Evolutionary conservation across 2,888 invertebrate genomes (phyloP), one percentile per base, ranked within the genome.

Genomic region (Caenorhabditis uteleia): DNA sequence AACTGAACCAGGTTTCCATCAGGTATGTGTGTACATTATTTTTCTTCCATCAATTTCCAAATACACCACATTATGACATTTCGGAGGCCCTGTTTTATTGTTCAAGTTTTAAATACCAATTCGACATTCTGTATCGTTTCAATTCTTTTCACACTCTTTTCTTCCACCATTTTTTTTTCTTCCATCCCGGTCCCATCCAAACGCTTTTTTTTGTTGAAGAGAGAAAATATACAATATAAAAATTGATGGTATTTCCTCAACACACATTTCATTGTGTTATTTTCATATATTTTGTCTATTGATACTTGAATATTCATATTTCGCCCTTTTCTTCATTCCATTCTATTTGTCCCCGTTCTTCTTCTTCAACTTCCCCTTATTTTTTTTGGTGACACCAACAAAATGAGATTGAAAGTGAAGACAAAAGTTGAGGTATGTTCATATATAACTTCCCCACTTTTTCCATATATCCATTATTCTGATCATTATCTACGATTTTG

Each of bases 1-100:
- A 8, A 58, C 67, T 14, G 54, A 60, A 20, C 58, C 66, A n/a
- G 80, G 80, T 27, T 50, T 57, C 8, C 72, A 77, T 56, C 62
- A 74, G 59, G 80, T 81, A 18, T 31, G 67, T 40, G 29, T 45
- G 18, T 31, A 12, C 25, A 20, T 20, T 16, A 21, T 39, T 43
- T n/a, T n/a, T n/a, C n/a, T n/a, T n/a, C n/a, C n/a, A n/a, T n/a
- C n/a, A n/a, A n/a, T n/a, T n/a, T n/a, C n/a, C n/a, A n/a, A n/a
- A n/a, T n/a, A n/a, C n/a, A n/a, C n/a, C n/a, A n/a, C n/a, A n/a
- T n/a, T n/a, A n/a, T n/a, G n/a, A n/a, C n/a, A n/a, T n/a, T n/a
- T n/a, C n/a, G n/a, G n/a, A n/a, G n/a, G n/a, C n/a, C 27, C 16
- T 27, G 25, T 8, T 40, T 40, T 14, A 4, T 46, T 36, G n/a